These are phyloP conservation scores for Drosophila oshimai DNA, from an alignment of 1,140 invertebrate species.

Conservation along the genomic window DNA sequence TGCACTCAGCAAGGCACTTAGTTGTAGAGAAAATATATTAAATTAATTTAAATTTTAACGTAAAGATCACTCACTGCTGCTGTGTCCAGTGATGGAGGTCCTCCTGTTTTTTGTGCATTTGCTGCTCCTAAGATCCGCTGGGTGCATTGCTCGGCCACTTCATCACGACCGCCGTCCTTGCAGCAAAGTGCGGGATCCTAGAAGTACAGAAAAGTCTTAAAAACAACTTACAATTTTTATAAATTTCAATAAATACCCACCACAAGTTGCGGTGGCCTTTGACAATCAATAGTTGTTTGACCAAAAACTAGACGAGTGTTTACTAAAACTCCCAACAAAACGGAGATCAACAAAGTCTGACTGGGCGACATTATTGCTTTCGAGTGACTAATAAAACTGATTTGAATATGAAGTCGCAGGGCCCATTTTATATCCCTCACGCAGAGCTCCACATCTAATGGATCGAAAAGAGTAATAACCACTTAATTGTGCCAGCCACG, in stretches of 20 bases:
- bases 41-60: background rate
- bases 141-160: conserved; percentile 52
- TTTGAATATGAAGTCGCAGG: conserved; percentile 13
- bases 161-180: conserved; percentile 65
- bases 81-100: conserved; percentile 52
- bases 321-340: conserved; percentile 15
- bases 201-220: background rate
- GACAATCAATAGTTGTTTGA: conserved; percentile 65
- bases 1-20: conserved; percentile 73
- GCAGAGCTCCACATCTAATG: conserved; percentile 8
- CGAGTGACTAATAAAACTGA: conserved; percentile 42
- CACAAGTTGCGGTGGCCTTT: conserved; percentile 66
- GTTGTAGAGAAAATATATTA: background rate
- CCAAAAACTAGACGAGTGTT: background rate
- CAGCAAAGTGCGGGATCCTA: conserved; percentile 70
- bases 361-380: conserved; percentile 32
- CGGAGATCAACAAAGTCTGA: conserved; percentile 1
- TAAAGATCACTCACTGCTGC: conserved; percentile 47
- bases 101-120: conserved; percentile 23
- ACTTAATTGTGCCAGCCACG: conserved; percentile 66
- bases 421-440: conserved; percentile 58
- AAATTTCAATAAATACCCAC: conserved; percentile 24
- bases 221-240: background rate
- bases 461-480: conserved; percentile 29
- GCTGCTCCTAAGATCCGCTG: conserved; percentile 40